Evolutionary conservation across 2,888 invertebrate species (phyloP).

Genomic region (Spatulosminthurus flaviceps): DNA sequence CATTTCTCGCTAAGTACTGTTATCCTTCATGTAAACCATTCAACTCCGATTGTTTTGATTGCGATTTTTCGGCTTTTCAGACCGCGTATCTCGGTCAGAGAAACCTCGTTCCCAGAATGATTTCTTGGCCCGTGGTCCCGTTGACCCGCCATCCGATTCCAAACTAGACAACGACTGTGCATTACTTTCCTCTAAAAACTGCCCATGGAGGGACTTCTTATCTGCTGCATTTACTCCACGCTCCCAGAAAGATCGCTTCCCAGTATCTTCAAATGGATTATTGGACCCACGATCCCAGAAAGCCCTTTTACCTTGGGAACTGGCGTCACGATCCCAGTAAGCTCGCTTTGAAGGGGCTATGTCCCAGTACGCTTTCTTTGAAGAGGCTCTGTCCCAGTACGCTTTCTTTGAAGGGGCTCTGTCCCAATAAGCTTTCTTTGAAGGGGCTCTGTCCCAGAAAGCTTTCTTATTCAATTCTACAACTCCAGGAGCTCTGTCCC

Average conservation of each 20-base stretch:
- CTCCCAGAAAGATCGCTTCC: constrained; percentile 33
- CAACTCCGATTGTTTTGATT: not conserved
- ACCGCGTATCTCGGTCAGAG: not conserved
- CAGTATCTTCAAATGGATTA: not conserved
- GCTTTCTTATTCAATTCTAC: constrained; percentile 26
- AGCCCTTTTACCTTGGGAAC: constrained; percentile 12
- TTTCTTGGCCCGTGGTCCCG: not conserved
- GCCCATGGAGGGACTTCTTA: not conserved
- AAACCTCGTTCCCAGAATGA: constrained; percentile 28
- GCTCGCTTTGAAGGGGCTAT: not conserved
- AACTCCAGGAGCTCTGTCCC: constrained; percentile 28
- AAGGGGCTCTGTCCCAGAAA: constrained; percentile 34
- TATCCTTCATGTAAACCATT: not conserved
- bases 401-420: not conserved
- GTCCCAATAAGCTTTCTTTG: constrained; percentile 19
- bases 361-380: constrained; percentile 20
- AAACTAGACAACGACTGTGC: not conserved
- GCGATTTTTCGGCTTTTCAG: not conserved
- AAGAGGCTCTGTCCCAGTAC: not conserved
- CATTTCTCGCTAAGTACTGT: not conserved
- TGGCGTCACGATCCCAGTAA: constrained; percentile 30
- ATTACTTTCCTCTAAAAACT: not conserved
- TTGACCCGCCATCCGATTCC: constrained; percentile 32
- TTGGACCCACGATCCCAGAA: constrained; percentile 38
- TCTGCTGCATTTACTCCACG: not conserved